A percentile compares a stretch with the other conserved stretches of the same genome.
Evolutionary conservation across 2,113 vertebrate species (phyloP).

Genomic region (Otocyon megalotis): DNA sequence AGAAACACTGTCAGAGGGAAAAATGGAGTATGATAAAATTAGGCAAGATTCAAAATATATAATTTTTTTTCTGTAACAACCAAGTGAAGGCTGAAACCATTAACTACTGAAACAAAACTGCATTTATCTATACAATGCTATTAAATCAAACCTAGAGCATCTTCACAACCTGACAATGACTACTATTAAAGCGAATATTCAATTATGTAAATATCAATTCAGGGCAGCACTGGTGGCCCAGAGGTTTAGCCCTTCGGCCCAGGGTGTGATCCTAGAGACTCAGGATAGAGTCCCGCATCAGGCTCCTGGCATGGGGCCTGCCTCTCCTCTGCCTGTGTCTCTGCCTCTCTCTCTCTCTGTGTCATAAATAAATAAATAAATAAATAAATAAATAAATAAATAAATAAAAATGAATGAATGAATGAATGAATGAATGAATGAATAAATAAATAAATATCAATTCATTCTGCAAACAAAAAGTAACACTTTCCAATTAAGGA

Average conservation of each 20-base stretch:
- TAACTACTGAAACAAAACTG: background rate
- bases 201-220: background rate
- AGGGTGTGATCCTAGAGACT: no score
- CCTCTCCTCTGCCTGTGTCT: no score
- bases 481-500: background rate
- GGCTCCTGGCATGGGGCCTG: no score
- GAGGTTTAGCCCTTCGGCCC: no score
- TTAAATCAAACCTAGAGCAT: background rate
- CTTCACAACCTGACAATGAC: background rate
- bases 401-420: no score
- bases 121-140: background rate
- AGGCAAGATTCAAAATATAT: background rate
- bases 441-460: no score
- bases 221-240: no score
- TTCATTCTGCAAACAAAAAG: slow-evolving; percentile 10
- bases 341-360: no score
- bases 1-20: background rate
- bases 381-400: no score
- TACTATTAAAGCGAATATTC: background rate
- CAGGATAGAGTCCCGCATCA: no score
- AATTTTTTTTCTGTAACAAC: background rate
- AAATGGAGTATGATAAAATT: slow-evolving; percentile 34
- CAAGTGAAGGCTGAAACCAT: background rate
- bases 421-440: no score
- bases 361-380: no score